Base-by-base conservation (phyloP, 2,797 vertebrate genomes). In the Okamejei kenojei region DNA sequence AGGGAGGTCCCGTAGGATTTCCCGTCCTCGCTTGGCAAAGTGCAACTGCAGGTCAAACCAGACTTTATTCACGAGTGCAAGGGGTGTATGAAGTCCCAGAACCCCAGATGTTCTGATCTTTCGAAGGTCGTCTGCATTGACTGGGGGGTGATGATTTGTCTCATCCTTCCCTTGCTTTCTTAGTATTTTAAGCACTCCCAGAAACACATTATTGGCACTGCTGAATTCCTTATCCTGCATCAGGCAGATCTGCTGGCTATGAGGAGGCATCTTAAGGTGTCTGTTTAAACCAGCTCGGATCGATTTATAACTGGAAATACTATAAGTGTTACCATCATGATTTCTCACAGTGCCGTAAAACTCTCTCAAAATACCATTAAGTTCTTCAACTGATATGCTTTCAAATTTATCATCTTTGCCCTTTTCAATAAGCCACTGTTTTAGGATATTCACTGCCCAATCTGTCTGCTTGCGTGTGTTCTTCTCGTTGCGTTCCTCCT, bases 1-100 rank as follows among this genome's bases (percentile, higher is more conserved):
- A 95, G 94, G 95, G 93, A 95, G 93, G 93, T 95, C 95, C 95
- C 95, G 95, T 26, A 95, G 93, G 94, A 95, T 95, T 94, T 95
- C 95, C 94, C 95, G 95, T 94, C 95, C 95, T 94, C 94, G 93
- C 92, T 95, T 95, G 93, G 95, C 94, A 95, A 95, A 95, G 93
- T 95, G 95, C 93, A 95, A 94, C 86, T 95, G 95, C 94, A 95
- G 94, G 94, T 95, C 95, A 94, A 95, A 95, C 95, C 95, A 95
- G 93, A 95, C 95, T 93, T 95, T 95, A 95, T 95, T 95, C 94
- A 95, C 94, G 0, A 95, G 95, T 0, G 95, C 95, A 93, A 95
- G 93, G 0, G 95, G 95, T 93, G 94, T 95, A 93, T 95, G 95
- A 93, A 95, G 94, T 17, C 95, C 95, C 94, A 95, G 93, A 86